These are phyloP conservation scores for Cotesia chilonis DNA, from an alignment of 1,140 invertebrate species.

Conservation along the genomic window DNA sequence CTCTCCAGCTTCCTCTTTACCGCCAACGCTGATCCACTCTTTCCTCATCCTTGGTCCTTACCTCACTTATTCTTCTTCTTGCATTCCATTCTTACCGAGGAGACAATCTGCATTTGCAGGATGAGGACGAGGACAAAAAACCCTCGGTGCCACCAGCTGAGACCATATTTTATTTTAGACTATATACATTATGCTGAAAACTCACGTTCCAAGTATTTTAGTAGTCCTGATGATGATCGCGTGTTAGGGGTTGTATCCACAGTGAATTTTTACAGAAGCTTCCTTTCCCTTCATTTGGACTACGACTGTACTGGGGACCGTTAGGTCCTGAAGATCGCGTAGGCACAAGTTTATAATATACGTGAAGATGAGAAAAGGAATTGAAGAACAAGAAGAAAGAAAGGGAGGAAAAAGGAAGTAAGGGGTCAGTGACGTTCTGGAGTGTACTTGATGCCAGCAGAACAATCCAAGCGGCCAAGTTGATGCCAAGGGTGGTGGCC, in stretches of 20 bases:
- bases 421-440: conserved; percentile 41
- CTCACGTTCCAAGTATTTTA: too few species aligned
- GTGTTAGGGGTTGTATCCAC: too few species aligned
- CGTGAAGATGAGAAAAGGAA: conserved; percentile 21
- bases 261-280: too few species aligned
- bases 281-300: too few species aligned
- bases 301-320: neutral
- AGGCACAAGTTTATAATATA: neutral
- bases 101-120: conserved; percentile 40
- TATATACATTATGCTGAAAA: too few species aligned
- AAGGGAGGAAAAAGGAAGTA: conserved; percentile 20
- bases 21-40: neutral
- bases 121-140: conserved; percentile 26
- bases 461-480: conserved; percentile 11
- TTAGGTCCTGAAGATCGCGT: conserved; percentile 24
- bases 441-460: conserved; percentile 33
- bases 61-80: conserved; percentile 13
- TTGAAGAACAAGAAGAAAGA: conserved; percentile 12
- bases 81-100: conserved; percentile 24
- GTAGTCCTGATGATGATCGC: too few species aligned
- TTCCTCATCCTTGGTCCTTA: conserved; percentile 2
- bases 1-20: neutral
- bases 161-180: too few species aligned
- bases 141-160: neutral
- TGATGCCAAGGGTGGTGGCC: conserved; percentile 22